Base-by-base conservation (phyloP, 2,888 invertebrate species). In the Laspeyria flexula region DNA sequence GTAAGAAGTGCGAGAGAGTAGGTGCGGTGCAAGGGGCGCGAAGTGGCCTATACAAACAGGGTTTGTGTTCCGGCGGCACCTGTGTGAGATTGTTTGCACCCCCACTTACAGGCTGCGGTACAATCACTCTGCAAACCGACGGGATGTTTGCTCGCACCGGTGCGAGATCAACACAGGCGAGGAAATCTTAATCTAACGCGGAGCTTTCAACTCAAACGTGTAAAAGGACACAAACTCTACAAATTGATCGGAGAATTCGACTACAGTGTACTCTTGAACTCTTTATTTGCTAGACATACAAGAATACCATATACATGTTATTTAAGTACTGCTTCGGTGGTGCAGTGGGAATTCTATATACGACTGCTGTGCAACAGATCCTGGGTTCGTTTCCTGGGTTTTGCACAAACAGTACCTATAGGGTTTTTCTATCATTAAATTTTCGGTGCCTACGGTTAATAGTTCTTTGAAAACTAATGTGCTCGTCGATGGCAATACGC, bases 111-210 rank as follows among this genome's bases (percentile, higher is more conserved):
- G 65, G 73, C 73, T 75, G 74, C 75, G 88, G 81, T 81, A 80
- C 77, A 90, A 90, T 75, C 80, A 80, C 77, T 83, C 78, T 77
- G 88, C 86, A 88, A 82, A 90, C 89, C 67, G 59, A 60, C 75
- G 73, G 71, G 75, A 71, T 85, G 85, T 87, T 86, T 86, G 77
- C 73, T 65, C 68, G 73, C 77, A 79, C 76, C 81, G 79, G 79
- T 71, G 51, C 37, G 72, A 74, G 61, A 64, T 73, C 74, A 71
- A 75, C 67, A 62, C 59, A 81, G 85, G 84, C 84, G 88, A 85
- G 86, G 86, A 87, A 88, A 83, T 86, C 85, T 85, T 90, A 88
- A 89, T 88, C 83, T 79, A 71, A 52, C 31, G 66, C 77, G 75
- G 78, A 65, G 66, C 71, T 80, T 81, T 81, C 75, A 79, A 77